phyloP scores from a whole-genome alignment of 2,888 invertebrate genomes.

The Lepidonotus clava region DNA sequence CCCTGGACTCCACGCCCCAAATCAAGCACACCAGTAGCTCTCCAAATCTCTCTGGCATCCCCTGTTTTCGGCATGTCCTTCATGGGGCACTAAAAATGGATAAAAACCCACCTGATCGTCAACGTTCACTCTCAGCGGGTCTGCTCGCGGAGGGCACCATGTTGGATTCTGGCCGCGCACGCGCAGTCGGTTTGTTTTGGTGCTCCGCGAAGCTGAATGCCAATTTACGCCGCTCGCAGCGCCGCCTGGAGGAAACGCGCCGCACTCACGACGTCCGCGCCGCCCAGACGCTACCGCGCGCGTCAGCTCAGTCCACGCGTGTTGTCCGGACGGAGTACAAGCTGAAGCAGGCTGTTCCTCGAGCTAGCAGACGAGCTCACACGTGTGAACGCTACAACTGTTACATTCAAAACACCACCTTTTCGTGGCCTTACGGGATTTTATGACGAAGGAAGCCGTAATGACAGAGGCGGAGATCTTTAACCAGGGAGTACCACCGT shows the following conservation, averaged over 20 bases:
- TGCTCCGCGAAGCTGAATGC: slow-evolving; percentile 25
- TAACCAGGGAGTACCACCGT: slow-evolving; percentile 55
- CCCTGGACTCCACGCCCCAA: background rate
- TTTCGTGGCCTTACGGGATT: background rate
- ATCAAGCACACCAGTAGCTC: too few relatives aligned
- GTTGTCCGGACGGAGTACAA: background rate
- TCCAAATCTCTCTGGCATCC: too few relatives aligned
- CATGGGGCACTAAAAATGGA: background rate
- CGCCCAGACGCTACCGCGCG: background rate
- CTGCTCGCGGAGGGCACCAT: slow-evolving; percentile 27
- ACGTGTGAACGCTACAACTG: background rate
- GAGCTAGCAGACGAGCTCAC: background rate
- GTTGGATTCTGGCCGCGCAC: slow-evolving; percentile 38
- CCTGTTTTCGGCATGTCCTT: background rate
- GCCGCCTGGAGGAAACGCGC: background rate
- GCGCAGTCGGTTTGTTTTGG: slow-evolving; percentile 43
- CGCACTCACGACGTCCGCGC: background rate
- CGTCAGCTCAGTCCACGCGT: background rate
- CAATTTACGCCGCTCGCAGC: background rate
- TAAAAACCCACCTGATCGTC: background rate
- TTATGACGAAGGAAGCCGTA: slow-evolving; percentile 1
- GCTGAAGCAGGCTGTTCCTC: background rate
- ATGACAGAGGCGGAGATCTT: slow-evolving; percentile 52
- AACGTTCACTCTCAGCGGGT: background rate
- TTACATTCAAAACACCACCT: too few relatives aligned